These are phyloP conservation scores for Ceratina calcarata DNA, from an alignment of 1,140 invertebrate genomes.

Conservation along the genomic window DNA sequence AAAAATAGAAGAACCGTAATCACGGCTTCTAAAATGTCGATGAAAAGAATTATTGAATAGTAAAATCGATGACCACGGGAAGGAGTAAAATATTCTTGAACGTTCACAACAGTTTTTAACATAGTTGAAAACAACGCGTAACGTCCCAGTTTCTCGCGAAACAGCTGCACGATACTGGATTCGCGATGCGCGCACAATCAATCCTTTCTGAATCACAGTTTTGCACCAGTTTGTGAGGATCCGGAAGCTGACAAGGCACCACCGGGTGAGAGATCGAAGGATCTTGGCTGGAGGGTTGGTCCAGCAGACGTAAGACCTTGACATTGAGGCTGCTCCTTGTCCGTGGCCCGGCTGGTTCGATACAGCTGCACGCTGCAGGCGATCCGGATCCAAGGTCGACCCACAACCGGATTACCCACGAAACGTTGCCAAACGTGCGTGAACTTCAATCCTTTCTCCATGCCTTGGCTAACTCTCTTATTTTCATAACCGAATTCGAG, in stretches of 20 bases:
- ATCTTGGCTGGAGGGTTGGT: conserved; percentile 12
- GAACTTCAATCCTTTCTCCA: neutral
- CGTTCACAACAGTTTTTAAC: neutral
- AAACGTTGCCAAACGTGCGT: conserved; percentile 25
- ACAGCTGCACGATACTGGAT: neutral
- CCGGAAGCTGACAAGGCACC: neutral
- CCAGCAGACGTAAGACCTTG: conserved; percentile 64
- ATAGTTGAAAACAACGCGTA: no score
- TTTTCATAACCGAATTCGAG: no score
- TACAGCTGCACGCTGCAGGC: conserved; percentile 68
- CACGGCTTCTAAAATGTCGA: no score
- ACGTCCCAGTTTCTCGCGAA: neutral
- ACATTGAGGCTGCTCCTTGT: conserved; percentile 72
- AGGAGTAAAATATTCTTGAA: no score
- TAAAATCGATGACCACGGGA: no score
- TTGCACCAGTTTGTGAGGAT: neutral
- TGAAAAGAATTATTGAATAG: no score
- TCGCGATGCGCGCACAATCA: conserved; percentile 8
- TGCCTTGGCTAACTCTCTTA: neutral
- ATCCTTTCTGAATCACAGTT: neutral
- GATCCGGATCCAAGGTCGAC: conserved; percentile 61
- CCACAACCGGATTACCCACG: conserved; percentile 55
- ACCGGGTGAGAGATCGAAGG: neutral
- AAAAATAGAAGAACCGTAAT: no score
- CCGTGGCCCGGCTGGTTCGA: conserved; percentile 73